A percentile compares a stretch with the other conserved stretches of the same genome.
Evolutionary conservation across 2,797 vertebrate genomes (phyloP).

Genomic region (Streptopelia turtur): DNA sequence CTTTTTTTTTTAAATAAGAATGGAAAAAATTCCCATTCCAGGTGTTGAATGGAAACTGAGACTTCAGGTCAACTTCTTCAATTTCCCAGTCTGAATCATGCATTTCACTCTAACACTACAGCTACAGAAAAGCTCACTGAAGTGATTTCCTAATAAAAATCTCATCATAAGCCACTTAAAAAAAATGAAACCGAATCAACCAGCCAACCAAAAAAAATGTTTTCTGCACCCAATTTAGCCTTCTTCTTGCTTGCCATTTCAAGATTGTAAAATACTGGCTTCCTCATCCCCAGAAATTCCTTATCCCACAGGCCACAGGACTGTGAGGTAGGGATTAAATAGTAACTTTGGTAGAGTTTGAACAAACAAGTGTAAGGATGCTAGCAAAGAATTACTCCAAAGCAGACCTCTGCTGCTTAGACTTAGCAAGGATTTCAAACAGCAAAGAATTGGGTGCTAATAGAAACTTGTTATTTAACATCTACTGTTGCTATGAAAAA

Average conservation of each 20-base stretch:
- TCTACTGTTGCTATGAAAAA: neutral
- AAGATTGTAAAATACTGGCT: neutral
- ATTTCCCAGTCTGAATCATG: neutral
- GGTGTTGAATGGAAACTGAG: neutral
- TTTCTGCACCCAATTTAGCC: neutral
- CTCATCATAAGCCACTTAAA: neutral
- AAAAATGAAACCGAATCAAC: neutral
- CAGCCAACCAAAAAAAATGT: accelerated
- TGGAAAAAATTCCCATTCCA: neutral
- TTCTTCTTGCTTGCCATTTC: neutral
- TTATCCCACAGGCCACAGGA: neutral
- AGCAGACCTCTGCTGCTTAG: neutral
- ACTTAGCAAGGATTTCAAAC: neutral
- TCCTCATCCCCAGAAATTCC: neutral
- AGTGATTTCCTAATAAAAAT: neutral
- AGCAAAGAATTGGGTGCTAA: neutral
- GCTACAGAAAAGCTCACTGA: neutral
- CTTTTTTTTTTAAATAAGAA: neutral
- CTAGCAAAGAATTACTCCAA: neutral
- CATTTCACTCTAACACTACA: neutral
- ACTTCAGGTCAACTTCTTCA: neutral
- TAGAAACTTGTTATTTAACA: neutral
- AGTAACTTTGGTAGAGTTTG: neutral
- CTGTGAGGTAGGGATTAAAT: neutral
- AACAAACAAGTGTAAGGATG: neutral